phyloP scores from a whole-genome alignment of 2,113 vertebrate genomes.

The Podilymbus podiceps region DNA sequence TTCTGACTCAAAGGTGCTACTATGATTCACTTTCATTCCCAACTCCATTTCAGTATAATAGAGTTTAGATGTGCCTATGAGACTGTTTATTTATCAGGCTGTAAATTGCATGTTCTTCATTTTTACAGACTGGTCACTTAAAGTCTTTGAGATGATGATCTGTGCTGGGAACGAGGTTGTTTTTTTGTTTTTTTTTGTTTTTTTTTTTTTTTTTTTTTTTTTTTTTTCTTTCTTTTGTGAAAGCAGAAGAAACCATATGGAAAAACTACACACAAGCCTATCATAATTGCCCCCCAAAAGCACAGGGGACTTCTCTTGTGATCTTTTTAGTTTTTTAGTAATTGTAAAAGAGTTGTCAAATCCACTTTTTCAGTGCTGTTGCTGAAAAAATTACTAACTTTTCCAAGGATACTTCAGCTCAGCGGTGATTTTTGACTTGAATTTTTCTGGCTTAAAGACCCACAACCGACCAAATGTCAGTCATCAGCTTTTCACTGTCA shows the following conservation, averaged over 20 bases:
- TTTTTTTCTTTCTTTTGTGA: background rate
- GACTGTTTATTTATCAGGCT: slow-evolving; percentile 1
- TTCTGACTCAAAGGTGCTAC: slow-evolving; percentile 18
- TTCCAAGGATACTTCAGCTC: slow-evolving; percentile 5
- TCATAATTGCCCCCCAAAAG: background rate
- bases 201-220: background rate
- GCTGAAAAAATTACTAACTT: background rate
- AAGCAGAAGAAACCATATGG: slow-evolving; percentile 17
- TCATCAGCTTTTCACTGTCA: background rate
- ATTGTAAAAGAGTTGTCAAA: slow-evolving; percentile 6
- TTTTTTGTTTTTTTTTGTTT: background rate
- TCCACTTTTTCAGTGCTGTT: background rate
- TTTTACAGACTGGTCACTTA: background rate
- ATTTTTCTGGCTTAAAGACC: background rate
- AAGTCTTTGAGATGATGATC: background rate
- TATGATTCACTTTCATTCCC: background rate
- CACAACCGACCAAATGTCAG: background rate
- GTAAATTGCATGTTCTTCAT: background rate
- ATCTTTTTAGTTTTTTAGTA: background rate
- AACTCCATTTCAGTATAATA: background rate
- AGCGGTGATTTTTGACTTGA: background rate
- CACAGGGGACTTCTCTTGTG: background rate
- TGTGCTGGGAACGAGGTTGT: background rate
- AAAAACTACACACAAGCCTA: background rate
- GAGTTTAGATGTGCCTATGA: background rate